Base-by-base conservation (phyloP, 2,113 vertebrate species). In the Pseudorectes ferrugineus region DNA sequence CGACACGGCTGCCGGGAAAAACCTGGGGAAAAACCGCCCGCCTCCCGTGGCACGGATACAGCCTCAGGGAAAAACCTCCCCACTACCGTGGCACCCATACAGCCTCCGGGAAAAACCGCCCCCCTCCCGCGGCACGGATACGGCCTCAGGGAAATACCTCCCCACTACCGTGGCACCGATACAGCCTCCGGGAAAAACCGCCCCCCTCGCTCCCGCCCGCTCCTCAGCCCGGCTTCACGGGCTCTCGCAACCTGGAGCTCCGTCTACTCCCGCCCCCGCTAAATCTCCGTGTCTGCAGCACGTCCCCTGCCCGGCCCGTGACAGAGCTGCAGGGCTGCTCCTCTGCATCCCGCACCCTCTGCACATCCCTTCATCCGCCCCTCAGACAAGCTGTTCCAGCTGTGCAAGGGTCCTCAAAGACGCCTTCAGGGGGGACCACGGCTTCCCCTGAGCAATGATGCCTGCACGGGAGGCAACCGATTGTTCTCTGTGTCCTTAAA, bases 41-140 rank as follows among this genome's bases (percentile, higher is more conserved):
- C 9, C 5, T 5, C 3, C 26, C n/a, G n/a, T 29, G n/a, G 58
- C 21, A 42, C 31, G 6, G 24, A 22, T 2, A 28, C 2, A 15
- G 31, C 48, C 75, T 18, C 12, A 9, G 71, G 29, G 24, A 38
- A 14, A 29, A 38, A 24, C 11, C 28, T 24, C 21, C 57, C 7
- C 43, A 5, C 2, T 2, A 1, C 9, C 22, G n/a, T 5, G 55
- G 10, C 15, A 38, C 7, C 16, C 24, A 33, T 6, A 20, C 6
- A 22, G 19, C 14, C 62, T 23, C 15, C 3, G 42, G 33, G 26
- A 35, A 18, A 42, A 71, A 6, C 36, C 36, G 4, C 2, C 43
- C 19, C 16, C 9, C 5, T 5, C 3, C 26, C n/a, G n/a, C 35
- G n/a, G 58, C 21, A 42, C 31, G 6, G 24, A 22, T 2, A 28